Evolutionary conservation across 2,113 vertebrate species (phyloP).

Genomic region (Tamias sibiricus): DNA sequence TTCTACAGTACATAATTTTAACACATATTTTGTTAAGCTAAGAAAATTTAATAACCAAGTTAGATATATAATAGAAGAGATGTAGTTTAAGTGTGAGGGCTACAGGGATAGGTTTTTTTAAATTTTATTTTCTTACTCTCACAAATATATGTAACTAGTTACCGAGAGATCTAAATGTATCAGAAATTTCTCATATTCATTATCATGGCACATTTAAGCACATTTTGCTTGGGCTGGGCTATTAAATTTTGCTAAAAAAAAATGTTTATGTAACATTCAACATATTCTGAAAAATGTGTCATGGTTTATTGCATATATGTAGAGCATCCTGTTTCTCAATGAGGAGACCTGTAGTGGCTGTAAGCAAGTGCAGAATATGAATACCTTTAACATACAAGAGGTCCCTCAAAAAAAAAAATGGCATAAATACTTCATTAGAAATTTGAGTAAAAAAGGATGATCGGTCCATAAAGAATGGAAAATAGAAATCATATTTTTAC

Average conservation of each 20-base stretch:
- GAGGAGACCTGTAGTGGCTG: not conserved
- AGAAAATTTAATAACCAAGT: not conserved
- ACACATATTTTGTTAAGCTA: conserved; percentile 38
- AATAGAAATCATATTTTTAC: not conserved
- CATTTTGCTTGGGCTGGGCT: not conserved
- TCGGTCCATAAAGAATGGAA: not conserved
- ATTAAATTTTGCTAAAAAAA: conserved; percentile 49
- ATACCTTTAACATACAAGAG: not conserved
- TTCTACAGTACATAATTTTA: conserved; percentile 7
- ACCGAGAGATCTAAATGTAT: not conserved
- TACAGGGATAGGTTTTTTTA: not conserved
- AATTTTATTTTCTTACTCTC: conserved; percentile 7
- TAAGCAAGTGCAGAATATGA: conserved; percentile 7
- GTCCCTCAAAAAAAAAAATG: conserved; percentile 44
- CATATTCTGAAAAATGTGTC: conserved; percentile 9
- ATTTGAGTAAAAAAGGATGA: not conserved
- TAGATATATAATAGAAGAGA: not conserved
- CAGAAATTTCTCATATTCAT: conserved; percentile 5
- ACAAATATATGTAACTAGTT: not conserved
- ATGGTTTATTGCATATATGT: not conserved
- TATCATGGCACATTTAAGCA: conserved; percentile 33
- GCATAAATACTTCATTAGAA: conserved; percentile 13
- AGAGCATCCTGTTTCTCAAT: conserved; percentile 20
- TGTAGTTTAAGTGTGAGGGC: not conserved
- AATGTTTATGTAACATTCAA: conserved; percentile 49